Percentiles rank a stretch among this genome's conserved stretches.
Conservation (phyloP, 1,140 invertebrate species). For the Cydia strobilella region DNA sequence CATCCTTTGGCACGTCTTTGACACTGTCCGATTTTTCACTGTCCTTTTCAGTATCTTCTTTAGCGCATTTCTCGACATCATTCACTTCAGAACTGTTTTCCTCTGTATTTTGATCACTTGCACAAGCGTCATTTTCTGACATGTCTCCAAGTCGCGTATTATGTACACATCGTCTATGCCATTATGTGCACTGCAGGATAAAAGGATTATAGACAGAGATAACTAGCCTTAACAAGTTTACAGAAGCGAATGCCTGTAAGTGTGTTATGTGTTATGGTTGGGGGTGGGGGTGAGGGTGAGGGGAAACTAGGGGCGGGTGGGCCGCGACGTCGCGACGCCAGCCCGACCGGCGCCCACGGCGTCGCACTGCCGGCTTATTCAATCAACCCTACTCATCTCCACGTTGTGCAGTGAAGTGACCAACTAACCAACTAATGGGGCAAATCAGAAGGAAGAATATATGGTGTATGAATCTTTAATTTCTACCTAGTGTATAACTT, state of each 20-base stretch:
- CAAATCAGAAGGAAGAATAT: neutral
- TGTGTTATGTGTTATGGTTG: slow-evolving; percentile 36
- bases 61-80: slow-evolving; percentile 37
- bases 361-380: slow-evolving; percentile 58
- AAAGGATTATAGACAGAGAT: neutral
- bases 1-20: slow-evolving; percentile 47
- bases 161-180: slow-evolving; percentile 24
- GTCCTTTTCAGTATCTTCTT: slow-evolving; percentile 43
- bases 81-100: slow-evolving; percentile 38
- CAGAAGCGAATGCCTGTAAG: slow-evolving; percentile 22
- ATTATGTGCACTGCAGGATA: neutral
- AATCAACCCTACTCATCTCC: slow-evolving; percentile 40
- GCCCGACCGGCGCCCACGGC: slow-evolving; percentile 65
- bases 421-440: slow-evolving; percentile 1
- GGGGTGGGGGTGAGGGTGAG: slow-evolving; percentile 36
- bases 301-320: slow-evolving; percentile 40
- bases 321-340: slow-evolving; percentile 71
- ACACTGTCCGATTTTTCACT: slow-evolving; percentile 47
- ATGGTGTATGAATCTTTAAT: no score
- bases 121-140: slow-evolving; percentile 70
- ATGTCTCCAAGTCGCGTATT: slow-evolving; percentile 53
- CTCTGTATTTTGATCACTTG: slow-evolving; percentile 47
- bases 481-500: no score
- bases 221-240: slow-evolving; percentile 9
- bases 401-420: slow-evolving; percentile 9